phyloP scores from a whole-genome alignment of 2,797 vertebrate genomes.

The Xiphophorus birchmanni region DNA sequence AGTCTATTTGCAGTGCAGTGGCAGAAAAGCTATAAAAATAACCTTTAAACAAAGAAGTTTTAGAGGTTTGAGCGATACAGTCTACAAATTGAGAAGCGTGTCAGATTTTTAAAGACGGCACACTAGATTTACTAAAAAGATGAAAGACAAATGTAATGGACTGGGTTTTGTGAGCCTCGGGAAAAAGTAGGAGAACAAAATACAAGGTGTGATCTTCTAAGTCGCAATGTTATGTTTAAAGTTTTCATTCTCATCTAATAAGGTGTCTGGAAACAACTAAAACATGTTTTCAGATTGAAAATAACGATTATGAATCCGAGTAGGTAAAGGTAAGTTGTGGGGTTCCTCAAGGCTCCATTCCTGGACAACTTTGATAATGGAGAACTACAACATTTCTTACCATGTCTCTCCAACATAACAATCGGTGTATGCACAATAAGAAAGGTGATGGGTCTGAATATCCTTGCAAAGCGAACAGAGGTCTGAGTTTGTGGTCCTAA shows the following conservation, averaged over 20 bases:
- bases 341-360: no score
- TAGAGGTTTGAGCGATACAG: conserved; percentile 37
- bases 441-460: neutral
- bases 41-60: conserved; percentile 52
- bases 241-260: no score
- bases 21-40: conserved; percentile 48
- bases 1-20: conserved; percentile 65
- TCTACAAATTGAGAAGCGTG: neutral
- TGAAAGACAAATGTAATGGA: neutral
- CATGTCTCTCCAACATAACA: neutral
- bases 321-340: neutral
- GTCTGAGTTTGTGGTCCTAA: neutral
- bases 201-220: no score
- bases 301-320: neutral
- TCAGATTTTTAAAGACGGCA: neutral
- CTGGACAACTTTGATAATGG: neutral
- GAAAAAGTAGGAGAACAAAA: neutral
- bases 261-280: no score
- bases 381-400: neutral
- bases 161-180: neutral
- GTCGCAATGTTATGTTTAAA: neutral
- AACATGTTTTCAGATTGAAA: no score
- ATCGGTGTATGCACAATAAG: neutral
- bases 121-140: neutral
- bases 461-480: neutral